Base-by-base conservation (phyloP, 2,797 vertebrate genomes). In the Acanthiza pusilla region DNA sequence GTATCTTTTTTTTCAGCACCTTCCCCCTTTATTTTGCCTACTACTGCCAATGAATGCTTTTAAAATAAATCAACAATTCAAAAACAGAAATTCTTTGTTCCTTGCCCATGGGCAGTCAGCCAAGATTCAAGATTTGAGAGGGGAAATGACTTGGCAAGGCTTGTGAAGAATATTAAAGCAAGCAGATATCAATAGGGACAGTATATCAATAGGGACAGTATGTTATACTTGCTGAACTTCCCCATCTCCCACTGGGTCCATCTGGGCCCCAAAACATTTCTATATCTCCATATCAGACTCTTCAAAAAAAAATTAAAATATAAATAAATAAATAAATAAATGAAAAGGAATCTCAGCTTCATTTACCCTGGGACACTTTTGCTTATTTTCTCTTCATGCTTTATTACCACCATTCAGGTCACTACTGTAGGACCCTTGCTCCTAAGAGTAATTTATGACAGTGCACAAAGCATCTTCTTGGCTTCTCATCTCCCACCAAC, bases 41-140 rank as follows among this genome's bases (percentile, higher is more conserved):
- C 66, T 75, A 68, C 55, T 51, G 51, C 27, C 68, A 88, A 40
- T 25, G 9, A 72, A 93, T 21, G 36, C 43, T 88, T 94, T 89
- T 84, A 60, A 95, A 95, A 85, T 89, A 94, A 93, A 73, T 11
- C 68, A 77, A 32, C 45, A 55, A 88, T 85, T 80, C 86, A 61
- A 92, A 93, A 84, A 42, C 58, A 95, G 58, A 94, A 96, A 91
- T 78, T 89, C 85, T 91, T 94, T 94, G 89, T 94, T 88, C 70
- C 62, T 75, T 73, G 66, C 23, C 43, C 55, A 20, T 65, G 40
- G 85, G 93, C 88, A 85, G 79, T 25, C 83, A 53, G 89, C 83
- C 95, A 96, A 93, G 47, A 88, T 48, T 73, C 76, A 84, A 90
- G 79, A 95, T 78, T 94, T 73, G 66, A 94, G 61, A 94, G 43